A percentile compares a stretch with the other conserved stretches of the same genome.
These are phyloP conservation scores for Mus spretus DNA, from an alignment of 2,797 vertebrate species.

Conservation along the genomic window DNA sequence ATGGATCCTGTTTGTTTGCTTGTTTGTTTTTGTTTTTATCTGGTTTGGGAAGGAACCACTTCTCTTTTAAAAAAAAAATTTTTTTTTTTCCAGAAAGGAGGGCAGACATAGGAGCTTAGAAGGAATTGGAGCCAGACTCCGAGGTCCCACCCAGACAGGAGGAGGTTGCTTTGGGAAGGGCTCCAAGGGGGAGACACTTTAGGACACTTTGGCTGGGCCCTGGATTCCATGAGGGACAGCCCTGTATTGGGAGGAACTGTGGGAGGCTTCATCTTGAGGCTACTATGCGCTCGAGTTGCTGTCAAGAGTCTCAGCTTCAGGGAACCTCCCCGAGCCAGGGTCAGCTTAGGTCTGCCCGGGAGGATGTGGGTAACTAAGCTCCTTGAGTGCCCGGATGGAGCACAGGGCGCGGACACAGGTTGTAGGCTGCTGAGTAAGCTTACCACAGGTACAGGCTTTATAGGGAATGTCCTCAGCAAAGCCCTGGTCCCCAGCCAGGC, in stretches of 20 bases:
- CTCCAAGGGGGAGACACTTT: slow-evolving; percentile 32
- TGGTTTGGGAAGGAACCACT: not conserved
- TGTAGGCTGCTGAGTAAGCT: slow-evolving; percentile 23
- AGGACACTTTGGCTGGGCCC: slow-evolving; percentile 4
- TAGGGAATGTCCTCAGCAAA: not conserved
- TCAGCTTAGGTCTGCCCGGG: not conserved
- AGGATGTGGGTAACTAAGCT: not conserved
- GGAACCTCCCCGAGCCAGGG: not conserved
- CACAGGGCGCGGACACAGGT: not conserved
- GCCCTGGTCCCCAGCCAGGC: not conserved
- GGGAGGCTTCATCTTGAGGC: not conserved
- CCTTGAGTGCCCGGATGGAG: not conserved
- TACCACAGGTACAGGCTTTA: not conserved
- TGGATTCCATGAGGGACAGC: not conserved
- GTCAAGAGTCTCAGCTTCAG: not conserved
- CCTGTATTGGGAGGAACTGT: too few relatives aligned
- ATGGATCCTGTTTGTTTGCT: not conserved
- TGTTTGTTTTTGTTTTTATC: not conserved
- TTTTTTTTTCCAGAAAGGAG: slow-evolving; percentile 70
- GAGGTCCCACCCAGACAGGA: not conserved
- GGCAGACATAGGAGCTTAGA: not conserved
- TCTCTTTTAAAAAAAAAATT: slow-evolving; percentile 43
- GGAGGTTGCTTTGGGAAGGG: not conserved
- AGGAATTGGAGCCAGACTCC: not conserved
- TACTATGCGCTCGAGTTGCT: not conserved